Percentiles rank a stretch among this genome's conserved stretches.
phyloP scores from a whole-genome alignment of 1,140 invertebrate species.

The Tetramorium simillimum region DNA sequence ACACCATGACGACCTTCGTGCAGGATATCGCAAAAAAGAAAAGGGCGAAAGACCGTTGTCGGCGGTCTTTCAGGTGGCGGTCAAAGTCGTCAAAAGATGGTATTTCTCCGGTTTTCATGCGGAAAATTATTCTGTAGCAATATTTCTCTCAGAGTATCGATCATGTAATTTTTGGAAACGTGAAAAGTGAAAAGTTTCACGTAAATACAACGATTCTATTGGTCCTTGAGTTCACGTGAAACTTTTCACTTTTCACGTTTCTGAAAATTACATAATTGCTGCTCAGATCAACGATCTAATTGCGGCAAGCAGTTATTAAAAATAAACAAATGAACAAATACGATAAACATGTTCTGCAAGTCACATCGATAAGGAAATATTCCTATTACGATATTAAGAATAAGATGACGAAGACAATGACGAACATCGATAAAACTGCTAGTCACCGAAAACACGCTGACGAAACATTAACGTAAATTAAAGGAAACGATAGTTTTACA shows the following conservation, averaged over 20 bases:
- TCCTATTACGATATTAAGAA: neutral
- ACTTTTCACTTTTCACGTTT: too few relatives aligned
- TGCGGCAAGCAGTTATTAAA: neutral
- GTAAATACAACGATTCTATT: too few relatives aligned
- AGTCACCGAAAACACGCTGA: conserved; percentile 1
- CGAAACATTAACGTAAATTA: neutral
- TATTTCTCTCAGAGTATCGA: conserved; percentile 62
- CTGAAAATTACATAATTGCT: too few relatives aligned
- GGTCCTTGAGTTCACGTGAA: too few relatives aligned
- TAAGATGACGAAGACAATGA: neutral
- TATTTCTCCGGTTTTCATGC: neutral
- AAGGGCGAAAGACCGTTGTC: neutral
- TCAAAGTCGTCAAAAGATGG: neutral
- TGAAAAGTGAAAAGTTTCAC: too few relatives aligned
- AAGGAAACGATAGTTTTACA: neutral
- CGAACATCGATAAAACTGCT: neutral
- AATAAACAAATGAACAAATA: neutral
- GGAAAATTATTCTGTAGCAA: too few relatives aligned
- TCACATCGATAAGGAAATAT: neutral
- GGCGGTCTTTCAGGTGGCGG: neutral
- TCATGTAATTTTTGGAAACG: too few relatives aligned
- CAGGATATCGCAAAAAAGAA: neutral
- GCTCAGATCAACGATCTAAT: conserved; percentile 21
- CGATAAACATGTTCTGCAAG: neutral
- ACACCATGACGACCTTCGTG: neutral